These are phyloP conservation scores for Podilymbus podiceps DNA, from an alignment of 2,113 vertebrate species.

Conservation along the genomic window DNA sequence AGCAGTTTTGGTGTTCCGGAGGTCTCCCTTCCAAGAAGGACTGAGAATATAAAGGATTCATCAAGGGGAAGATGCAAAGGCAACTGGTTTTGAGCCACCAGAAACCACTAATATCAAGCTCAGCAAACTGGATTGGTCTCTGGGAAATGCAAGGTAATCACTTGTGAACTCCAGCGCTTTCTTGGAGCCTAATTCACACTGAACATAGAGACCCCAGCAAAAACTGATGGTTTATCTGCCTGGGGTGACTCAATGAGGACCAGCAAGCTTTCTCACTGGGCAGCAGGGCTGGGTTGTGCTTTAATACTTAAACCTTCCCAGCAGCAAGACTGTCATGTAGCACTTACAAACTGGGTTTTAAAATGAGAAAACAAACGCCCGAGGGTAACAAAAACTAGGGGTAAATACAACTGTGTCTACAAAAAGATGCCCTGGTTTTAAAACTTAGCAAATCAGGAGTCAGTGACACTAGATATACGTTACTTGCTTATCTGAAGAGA, in stretches of 20 bases:
- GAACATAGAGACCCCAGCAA: not conserved
- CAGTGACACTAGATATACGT: not conserved
- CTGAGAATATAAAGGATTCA: not conserved
- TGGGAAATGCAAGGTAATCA: not conserved
- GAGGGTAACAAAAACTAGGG: not conserved
- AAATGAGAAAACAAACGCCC: not conserved
- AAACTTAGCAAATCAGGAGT: not conserved
- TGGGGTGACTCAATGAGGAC: not conserved
- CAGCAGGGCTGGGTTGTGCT: not conserved
- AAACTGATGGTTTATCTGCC: not conserved
- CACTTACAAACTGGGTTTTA: not conserved
- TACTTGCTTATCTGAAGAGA: not conserved
- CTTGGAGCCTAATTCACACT: not conserved
- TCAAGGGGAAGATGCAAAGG: not conserved
- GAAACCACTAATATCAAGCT: not conserved
- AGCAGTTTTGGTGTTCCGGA: not conserved
- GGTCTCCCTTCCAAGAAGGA: not conserved
- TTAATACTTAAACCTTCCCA: not conserved
- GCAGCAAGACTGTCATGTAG: rapidly evolving
- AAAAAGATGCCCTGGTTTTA: not conserved
- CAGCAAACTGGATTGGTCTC: not conserved
- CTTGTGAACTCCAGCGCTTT: not conserved
- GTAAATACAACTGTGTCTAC: not conserved
- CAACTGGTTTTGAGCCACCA: not conserved
- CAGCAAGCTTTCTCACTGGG: not conserved